Evolutionary conservation across 2,888 invertebrate species (phyloP), one percentile per base, ranked within the genome.

Genomic region (Leuctra nigra): DNA sequence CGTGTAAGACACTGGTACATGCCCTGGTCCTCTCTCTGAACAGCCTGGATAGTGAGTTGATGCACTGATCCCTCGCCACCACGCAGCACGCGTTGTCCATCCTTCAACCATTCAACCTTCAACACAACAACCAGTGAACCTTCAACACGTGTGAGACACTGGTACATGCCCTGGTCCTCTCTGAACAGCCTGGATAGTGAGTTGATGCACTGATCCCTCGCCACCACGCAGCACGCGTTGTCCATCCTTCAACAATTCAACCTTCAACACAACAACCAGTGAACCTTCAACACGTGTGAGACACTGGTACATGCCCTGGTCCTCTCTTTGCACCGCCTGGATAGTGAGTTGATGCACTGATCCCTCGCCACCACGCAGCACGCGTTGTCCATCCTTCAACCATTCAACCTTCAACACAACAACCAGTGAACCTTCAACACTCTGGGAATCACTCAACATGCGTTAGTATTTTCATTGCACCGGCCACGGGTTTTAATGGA

Each of bases 121-220:
- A n/a, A n/a, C n/a, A n/a, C n/a, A n/a, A n/a, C n/a, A n/a, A n/a
- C n/a, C n/a, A n/a, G n/a, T n/a, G n/a, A n/a, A n/a, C 86, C 86
- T 63, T 87, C 84, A 67, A 90, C 91, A 9, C 66, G 63, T 53
- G 68, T 69, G 4, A 72, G 71, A 60, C 77, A 77, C 64, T 77
- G 77, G 64, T 77, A 77, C 69, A 75, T 73, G 4, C 76, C 77
- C 54, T 71, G 69, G 63, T 76, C 75, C 41, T 70, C 69, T 65
- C 47, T 69, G 68, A 1, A 75, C 73, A 13, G 67, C 63, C 0
- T 65, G 61, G 41, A 60, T 58, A 24, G 33, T 46, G 11, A 60
- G 57, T 1, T 46, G 38, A 7, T 41, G 44, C 18, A n/a, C 53
- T n/a, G n/a, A n/a, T 4, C 29, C 46, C 18, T 18, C 22, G 9